Evolutionary conservation across 2,888 invertebrate species (phyloP), one percentile per base, ranked within the genome.

Genomic region (Apamea anceps): DNA sequence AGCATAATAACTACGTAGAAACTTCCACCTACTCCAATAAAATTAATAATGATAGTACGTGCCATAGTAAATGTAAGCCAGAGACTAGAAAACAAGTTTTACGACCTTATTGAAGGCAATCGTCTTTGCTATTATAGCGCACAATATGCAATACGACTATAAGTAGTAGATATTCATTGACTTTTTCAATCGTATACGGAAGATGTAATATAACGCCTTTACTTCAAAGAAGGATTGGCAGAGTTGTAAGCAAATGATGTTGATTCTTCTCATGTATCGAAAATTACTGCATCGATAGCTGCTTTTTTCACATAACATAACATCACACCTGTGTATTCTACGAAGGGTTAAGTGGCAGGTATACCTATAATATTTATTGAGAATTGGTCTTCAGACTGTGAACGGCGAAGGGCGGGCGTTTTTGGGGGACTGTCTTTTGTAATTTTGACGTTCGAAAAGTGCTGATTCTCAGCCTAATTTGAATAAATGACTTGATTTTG

Each of bases 81-180:
- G 70, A 37, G 25, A 21, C 51, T 62, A 70, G 62, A 63, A 63
- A 66, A 74, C 79, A 54, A 73, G 70, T 74, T 28, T 48, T 42
- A 60, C 32, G 79, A 70, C 87, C 87, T 89, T 75, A 65, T 25
- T 68, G 81, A 89, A 88, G 89, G 89, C 48, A 75, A 81, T 45
- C 87, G 21, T 62, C 87, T 89, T 72, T 54, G 51, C 65, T 67
- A 68, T 42, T 62, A 79, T 13, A 37, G 45, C 28, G 15, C 42
- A 42, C 63, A 37, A 37, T 72, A 2, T 42, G 45, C 70, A 42
- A 51, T 72, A 21, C 21, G 0, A 79, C 42, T 28, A 54, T 60
- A 37, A 21, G 25, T 65, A 73, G 3, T 68, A 48, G 54, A 84
- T 84, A 66, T 42, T 42, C 28, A 75, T 62, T 71, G 63, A 42